Evolutionary conservation across 37 sponge, comb jelly and placozoan species (phyloP).

Genomic region (Axinella damicornis): DNA sequence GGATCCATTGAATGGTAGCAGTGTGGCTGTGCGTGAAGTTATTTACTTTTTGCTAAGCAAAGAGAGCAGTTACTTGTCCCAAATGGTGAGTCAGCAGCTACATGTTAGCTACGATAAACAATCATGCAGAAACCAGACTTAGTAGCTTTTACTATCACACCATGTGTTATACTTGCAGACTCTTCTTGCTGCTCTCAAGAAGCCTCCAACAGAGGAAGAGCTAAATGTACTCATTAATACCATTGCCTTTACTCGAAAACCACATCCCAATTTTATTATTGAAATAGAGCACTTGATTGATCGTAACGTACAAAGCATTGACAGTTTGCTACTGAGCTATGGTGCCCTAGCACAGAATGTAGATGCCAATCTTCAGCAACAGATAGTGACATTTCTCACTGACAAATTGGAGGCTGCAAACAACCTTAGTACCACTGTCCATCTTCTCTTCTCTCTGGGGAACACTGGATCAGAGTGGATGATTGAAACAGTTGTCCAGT

Average conservation of each 20-base stretch:
- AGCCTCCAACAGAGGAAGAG: conserved; percentile 7
- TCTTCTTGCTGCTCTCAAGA: not conserved
- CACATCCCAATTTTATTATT: conserved; percentile 5
- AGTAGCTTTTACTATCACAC: too few species aligned
- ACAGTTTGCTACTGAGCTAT: conserved; percentile 30
- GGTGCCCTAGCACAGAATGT: conserved; percentile 26
- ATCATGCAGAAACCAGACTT: too few species aligned
- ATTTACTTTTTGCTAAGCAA: too few species aligned
- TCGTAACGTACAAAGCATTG: not conserved
- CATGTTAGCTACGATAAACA: too few species aligned
- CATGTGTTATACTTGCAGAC: conserved; percentile 2
- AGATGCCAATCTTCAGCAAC: not conserved
- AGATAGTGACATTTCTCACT: conserved; percentile 12
- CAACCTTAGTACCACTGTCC: not conserved
- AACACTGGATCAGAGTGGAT: conserved; percentile 43
- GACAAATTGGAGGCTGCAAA: not conserved
- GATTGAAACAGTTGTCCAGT: conserved; percentile 16
- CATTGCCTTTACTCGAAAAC: conserved; percentile 12
- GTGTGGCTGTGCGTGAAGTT: too few species aligned
- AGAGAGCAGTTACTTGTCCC: too few species aligned
- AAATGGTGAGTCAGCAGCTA: too few species aligned
- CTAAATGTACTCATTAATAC: not conserved
- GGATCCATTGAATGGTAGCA: too few species aligned
- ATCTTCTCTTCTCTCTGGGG: conserved; percentile 49
- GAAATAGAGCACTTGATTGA: conserved; percentile 15